phyloP scores from a whole-genome alignment of 1,140 invertebrate species.

The Penaeus chinensis region DNA sequence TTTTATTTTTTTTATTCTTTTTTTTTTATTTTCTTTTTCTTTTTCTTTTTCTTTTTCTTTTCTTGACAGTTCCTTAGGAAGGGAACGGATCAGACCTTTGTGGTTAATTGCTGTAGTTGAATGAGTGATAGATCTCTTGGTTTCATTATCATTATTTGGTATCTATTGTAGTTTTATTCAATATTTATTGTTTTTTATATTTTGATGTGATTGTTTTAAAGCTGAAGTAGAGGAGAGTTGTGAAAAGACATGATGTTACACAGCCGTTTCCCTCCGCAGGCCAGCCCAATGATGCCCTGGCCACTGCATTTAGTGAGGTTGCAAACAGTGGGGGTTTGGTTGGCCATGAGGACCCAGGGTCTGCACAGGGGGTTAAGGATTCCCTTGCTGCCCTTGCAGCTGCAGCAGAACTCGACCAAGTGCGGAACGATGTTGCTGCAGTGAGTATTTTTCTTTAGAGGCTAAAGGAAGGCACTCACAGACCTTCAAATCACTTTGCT shows the following conservation, averaged over 20 bases:
- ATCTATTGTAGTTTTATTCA: too few species aligned
- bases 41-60: neutral
- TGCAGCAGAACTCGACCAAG: slow-evolving; percentile 59
- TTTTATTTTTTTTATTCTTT: neutral
- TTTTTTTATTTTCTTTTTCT: neutral
- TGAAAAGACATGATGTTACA: neutral
- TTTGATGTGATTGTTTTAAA: too few species aligned
- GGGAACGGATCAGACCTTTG: neutral
- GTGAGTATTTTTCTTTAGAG: slow-evolving; percentile 27
- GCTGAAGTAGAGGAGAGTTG: too few species aligned
- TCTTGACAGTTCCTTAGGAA: neutral
- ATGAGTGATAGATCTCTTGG: too few species aligned
- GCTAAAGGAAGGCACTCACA: neutral
- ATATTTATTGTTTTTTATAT: too few species aligned
- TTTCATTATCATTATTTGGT: too few species aligned
- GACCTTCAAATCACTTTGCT: neutral
- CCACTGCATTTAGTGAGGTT: slow-evolving; percentile 47
- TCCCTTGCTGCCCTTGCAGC: slow-evolving; percentile 55
- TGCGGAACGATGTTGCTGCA: slow-evolving; percentile 52
- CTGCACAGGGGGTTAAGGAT: slow-evolving; percentile 41
- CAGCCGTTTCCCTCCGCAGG: neutral
- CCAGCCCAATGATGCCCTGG: slow-evolving; percentile 49
- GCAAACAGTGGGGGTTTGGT: slow-evolving; percentile 27
- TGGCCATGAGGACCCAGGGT: neutral
- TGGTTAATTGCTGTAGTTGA: neutral